Conservation (phyloP, 1,140 invertebrate species). For the Drosophila arawakana region DNA sequence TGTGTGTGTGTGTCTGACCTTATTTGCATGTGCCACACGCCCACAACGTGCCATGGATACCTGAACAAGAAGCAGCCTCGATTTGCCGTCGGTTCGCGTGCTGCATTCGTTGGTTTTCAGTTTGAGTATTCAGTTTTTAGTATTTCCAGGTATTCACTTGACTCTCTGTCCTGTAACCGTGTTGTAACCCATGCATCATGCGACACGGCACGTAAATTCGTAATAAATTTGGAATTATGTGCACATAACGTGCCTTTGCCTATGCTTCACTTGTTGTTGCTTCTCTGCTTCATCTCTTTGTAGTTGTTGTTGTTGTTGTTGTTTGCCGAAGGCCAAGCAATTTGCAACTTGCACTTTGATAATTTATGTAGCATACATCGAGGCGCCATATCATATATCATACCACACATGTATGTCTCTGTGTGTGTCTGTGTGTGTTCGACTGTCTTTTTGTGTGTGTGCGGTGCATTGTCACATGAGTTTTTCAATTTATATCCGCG, state of each 20-base stretch:
- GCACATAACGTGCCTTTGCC: slow-evolving; percentile 69
- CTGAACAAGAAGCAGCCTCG: slow-evolving; percentile 33
- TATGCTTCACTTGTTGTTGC: neutral
- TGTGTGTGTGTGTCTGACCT: slow-evolving; percentile 50
- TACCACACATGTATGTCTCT: neutral
- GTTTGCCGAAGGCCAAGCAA: slow-evolving; percentile 71
- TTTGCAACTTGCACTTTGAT: slow-evolving; percentile 81
- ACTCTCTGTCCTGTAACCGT: slow-evolving; percentile 13
- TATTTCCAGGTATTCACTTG: neutral
- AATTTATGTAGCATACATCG: slow-evolving; percentile 70
- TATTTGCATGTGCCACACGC: slow-evolving; percentile 74
- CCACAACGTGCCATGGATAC: slow-evolving; percentile 72
- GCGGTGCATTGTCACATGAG: slow-evolving; percentile 9
- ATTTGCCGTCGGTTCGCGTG: neutral
- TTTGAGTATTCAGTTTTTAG: slow-evolving; percentile 18
- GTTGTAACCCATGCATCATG: slow-evolving; percentile 65
- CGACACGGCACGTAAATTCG: slow-evolving; percentile 69
- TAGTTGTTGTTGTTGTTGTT: slow-evolving; percentile 9
- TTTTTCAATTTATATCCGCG: slow-evolving; percentile 61
- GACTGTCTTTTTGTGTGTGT: neutral
- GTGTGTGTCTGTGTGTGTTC: neutral
- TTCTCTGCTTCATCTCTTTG: too few species aligned
- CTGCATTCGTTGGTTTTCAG: slow-evolving; percentile 23
- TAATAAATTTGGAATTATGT: slow-evolving; percentile 82
- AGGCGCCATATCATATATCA: slow-evolving; percentile 41